These are phyloP conservation scores for Zoanthus sociatus DNA, from an alignment of 92 coral and sea anemone species.

Conservation along the genomic window DNA sequence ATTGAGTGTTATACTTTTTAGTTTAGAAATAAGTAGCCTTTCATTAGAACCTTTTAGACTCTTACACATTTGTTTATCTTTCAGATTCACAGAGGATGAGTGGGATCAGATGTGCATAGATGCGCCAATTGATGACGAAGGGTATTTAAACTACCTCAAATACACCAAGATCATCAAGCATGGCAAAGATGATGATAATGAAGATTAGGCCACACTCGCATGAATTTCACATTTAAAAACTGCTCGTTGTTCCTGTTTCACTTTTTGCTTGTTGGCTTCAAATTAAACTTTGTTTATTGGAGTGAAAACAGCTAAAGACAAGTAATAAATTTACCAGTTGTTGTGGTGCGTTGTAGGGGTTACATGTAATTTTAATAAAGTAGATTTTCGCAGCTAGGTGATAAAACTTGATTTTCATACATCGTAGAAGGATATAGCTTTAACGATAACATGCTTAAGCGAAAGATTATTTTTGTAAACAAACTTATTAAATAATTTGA, in stretches of 20 bases:
- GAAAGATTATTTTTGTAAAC: too few relatives aligned
- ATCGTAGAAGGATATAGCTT: too few relatives aligned
- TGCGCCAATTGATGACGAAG: conserved; percentile 94
- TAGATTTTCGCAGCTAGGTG: neutral
- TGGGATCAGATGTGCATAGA: conserved; percentile 95
- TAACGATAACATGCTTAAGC: too few relatives aligned
- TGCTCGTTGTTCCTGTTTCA: conserved; percentile 26
- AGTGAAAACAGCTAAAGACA: conserved; percentile 12
- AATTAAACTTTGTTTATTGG: conserved; percentile 5
- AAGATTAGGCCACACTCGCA: conserved; percentile 8
- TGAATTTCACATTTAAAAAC: conserved; percentile 30
- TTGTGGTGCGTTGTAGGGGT: neutral
- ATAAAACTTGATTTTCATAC: neutral
- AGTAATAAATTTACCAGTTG: conserved; percentile 2
- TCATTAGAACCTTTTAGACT: too few relatives aligned
- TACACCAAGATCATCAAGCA: conserved; percentile 94
- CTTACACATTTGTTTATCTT: neutral
- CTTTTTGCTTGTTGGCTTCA: conserved; percentile 21
- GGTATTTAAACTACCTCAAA: conserved; percentile 86
- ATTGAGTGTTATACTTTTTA: too few relatives aligned
- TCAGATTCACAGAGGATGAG: conserved; percentile 91
- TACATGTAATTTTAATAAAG: neutral
- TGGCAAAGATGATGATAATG: conserved; percentile 91
- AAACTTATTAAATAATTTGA: too few relatives aligned
- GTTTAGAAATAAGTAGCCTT: too few relatives aligned